These are phyloP conservation scores for Spisula solida DNA, from an alignment of 2,888 invertebrate species.

Conservation along the genomic window DNA sequence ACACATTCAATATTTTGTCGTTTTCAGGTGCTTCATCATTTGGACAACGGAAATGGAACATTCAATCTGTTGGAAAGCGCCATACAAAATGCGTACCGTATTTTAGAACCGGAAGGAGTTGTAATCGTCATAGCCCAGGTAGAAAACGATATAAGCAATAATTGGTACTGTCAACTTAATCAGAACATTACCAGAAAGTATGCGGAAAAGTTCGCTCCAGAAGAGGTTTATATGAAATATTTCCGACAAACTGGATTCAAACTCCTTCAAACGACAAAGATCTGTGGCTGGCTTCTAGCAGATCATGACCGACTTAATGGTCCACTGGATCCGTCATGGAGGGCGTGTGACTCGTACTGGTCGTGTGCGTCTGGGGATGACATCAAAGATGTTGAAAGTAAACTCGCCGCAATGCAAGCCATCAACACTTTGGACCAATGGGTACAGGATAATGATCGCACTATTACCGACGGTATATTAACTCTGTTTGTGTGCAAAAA, in stretches of 20 bases:
- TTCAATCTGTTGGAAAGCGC: neutral
- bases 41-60: neutral
- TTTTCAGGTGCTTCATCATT: conserved; percentile 5
- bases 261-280: neutral
- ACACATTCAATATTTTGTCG: neutral
- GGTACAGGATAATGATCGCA: neutral
- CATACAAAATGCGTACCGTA: neutral
- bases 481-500: conserved; percentile 11
- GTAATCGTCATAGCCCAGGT: neutral
- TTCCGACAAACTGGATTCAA: neutral
- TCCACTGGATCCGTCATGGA: neutral
- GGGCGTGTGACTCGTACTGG: neutral
- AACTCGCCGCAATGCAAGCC: neutral
- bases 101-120: neutral
- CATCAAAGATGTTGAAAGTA: neutral
- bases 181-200: neutral
- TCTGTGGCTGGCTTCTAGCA: neutral
- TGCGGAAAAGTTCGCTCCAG: neutral
- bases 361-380: neutral
- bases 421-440: neutral
- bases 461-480: neutral
- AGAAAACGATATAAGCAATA: neutral
- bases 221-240: neutral
- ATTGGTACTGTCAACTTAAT: conserved; percentile 1
- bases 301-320: neutral